Conservation (phyloP, 2,797 vertebrate species). For the Aldrovandia affinis region DNA sequence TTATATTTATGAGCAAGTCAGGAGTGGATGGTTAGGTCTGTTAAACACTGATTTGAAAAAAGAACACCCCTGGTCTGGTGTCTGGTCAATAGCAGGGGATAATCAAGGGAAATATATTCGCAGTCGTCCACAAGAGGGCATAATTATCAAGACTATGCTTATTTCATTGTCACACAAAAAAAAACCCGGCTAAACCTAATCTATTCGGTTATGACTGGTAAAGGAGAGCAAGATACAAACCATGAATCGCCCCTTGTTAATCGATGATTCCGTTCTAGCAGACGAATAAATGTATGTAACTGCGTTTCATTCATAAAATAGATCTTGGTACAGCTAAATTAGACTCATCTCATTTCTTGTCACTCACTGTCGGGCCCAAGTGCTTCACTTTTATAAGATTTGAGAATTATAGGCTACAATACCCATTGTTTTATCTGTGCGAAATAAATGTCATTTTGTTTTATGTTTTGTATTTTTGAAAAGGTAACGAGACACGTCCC, state of each 20-base stretch:
- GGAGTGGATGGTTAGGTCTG: too few relatives aligned
- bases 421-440: not conserved
- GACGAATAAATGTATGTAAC: not conserved
- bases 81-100: too few relatives aligned
- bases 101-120: not conserved
- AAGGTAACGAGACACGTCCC: not conserved
- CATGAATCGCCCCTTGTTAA: not conserved
- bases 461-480: not conserved
- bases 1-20: too few relatives aligned
- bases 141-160: not conserved
- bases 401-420: too few relatives aligned
- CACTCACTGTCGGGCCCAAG: not conserved
- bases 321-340: not conserved
- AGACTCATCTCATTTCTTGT: not conserved
- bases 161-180: not conserved
- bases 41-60: too few relatives aligned
- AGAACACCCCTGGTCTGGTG: too few relatives aligned
- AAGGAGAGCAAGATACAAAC: not conserved
- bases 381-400: too few relatives aligned
- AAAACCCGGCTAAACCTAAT: not conserved
- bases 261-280: not conserved
- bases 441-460: not conserved
- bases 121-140: constrained; percentile 12
- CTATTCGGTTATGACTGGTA: not conserved
- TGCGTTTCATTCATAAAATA: not conserved